Base-by-base conservation (phyloP, 2,888 invertebrate genomes). In the Nomada goodeniana region DNA sequence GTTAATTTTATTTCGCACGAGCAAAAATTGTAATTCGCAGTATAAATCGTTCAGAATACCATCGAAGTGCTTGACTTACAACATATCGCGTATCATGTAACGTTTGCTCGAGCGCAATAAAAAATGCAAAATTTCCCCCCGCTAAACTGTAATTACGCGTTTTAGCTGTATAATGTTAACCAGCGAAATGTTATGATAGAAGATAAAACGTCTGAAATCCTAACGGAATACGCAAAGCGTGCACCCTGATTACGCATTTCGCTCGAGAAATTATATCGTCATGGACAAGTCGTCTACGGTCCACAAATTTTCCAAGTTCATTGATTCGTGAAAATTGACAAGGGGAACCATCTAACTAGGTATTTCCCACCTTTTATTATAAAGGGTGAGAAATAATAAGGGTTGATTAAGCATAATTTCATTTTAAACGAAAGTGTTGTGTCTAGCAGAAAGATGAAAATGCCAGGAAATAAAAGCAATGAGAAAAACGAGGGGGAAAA, bases 121-220 rank as follows among this genome's bases (percentile, higher is more conserved):
- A 61, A 69, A 61, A 26, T 26, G 26, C 2, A 26, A 36, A 36
- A 7, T 50, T 50, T 44, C 18, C 20, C 29, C 2, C 20, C 18
- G n/a, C 59, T 44, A 47, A 63, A 55, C 36, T 50, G n/a, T 29
- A 70, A 76, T 76, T 70, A 70, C 26, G n/a, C 36, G 36, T 70
- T 70, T 52, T n/a, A 63, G 23, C 13, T 23, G 23, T 7, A 26
- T 36, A 20, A 55, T 29, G 53, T 63, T 11, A n/a, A 64, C 13
- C n/a, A 42, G n/a, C 20, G 57, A 59, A 64, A 42, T 15, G 57
- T 76, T 42, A 42, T 2, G 42, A 59, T 29, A 44, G 42, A 59
- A 72, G 57, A 59, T 64, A 44, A 52, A 65, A 47, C 52, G 18
- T 7, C 29, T 18, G 36, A 76, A 77, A 65, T 59, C 60, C 29